Evolutionary conservation across 2,888 invertebrate genomes (phyloP).

Genomic region (Dorcus hopei): DNA sequence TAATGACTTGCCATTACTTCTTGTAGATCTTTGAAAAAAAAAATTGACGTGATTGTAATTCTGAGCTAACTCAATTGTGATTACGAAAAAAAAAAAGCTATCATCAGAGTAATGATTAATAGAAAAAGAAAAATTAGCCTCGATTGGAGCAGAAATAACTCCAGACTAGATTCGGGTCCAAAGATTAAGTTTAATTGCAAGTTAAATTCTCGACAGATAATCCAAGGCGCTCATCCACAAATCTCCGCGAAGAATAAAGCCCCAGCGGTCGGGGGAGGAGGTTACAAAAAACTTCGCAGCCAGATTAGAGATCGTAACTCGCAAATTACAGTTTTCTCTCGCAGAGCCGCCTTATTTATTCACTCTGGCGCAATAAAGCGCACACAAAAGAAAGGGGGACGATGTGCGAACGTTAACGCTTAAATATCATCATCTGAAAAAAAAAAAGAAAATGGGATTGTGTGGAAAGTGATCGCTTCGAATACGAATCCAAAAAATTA

Average conservation of each 20-base stretch:
- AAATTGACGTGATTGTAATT: too few species aligned
- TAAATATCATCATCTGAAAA: too few species aligned
- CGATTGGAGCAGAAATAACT: background rate
- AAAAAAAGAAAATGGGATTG: too few species aligned
- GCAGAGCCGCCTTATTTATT: background rate
- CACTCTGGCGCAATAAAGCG: background rate
- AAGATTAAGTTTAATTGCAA: slow-evolving; percentile 41
- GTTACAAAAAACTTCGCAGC: slow-evolving; percentile 6
- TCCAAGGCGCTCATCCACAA: slow-evolving; percentile 32
- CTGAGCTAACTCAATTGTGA: too few species aligned
- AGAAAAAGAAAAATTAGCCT: too few species aligned
- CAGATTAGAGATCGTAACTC: slow-evolving; percentile 6
- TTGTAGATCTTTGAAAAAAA: too few species aligned
- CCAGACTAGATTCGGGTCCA: background rate
- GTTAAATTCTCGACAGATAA: slow-evolving; percentile 39
- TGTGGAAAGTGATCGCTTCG: too few species aligned
- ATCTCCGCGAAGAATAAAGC: slow-evolving; percentile 30
- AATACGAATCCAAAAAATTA: too few species aligned
- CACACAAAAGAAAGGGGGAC: background rate
- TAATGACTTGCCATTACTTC: too few species aligned
- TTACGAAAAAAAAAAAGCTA: too few species aligned
- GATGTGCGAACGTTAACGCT: too few species aligned
- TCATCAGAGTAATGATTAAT: too few species aligned
- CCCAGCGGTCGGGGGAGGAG: background rate
- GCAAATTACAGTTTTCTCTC: slow-evolving; percentile 4